Evolutionary conservation across 2,113 vertebrate genomes (phyloP).

Genomic region (Alosa alosa): DNA sequence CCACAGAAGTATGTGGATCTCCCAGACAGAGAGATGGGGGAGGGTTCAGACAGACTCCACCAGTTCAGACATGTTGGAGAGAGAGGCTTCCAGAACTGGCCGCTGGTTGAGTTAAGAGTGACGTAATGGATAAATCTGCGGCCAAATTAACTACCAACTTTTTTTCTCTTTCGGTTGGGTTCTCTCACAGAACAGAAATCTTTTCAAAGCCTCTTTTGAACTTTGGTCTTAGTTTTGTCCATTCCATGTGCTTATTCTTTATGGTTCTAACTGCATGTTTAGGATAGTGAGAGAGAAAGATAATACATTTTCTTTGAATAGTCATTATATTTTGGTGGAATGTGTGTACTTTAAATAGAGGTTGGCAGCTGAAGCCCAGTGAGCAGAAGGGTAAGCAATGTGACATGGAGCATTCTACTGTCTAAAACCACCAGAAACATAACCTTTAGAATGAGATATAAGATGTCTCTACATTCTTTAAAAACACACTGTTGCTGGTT

Average conservation of each 20-base stretch:
- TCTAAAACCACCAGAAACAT: no score
- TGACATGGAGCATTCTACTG: no score
- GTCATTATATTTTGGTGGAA: no score
- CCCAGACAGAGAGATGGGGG: neutral
- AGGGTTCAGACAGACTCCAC: neutral
- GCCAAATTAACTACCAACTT: neutral
- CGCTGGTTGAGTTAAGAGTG: neutral
- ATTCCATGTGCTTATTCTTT: neutral
- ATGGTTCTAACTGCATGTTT: neutral
- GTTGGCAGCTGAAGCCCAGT: no score
- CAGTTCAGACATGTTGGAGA: neutral
- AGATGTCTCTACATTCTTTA: no score
- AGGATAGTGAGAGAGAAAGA: no score
- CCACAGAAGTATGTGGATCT: neutral
- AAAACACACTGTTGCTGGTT: no score
- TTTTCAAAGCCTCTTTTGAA: neutral
- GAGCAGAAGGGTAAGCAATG: no score
- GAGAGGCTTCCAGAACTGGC: neutral
- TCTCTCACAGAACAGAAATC: neutral
- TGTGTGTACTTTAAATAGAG: no score
- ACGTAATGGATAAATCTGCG: neutral
- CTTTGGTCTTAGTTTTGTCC: neutral
- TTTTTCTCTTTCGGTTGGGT: neutral
- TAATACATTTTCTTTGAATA: no score
- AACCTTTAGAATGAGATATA: no score